Percentiles rank a stretch among this genome's conserved stretches.
These are phyloP conservation scores for Tipula helvola DNA, from an alignment of 2,888 invertebrate species.

Conservation along the genomic window DNA sequence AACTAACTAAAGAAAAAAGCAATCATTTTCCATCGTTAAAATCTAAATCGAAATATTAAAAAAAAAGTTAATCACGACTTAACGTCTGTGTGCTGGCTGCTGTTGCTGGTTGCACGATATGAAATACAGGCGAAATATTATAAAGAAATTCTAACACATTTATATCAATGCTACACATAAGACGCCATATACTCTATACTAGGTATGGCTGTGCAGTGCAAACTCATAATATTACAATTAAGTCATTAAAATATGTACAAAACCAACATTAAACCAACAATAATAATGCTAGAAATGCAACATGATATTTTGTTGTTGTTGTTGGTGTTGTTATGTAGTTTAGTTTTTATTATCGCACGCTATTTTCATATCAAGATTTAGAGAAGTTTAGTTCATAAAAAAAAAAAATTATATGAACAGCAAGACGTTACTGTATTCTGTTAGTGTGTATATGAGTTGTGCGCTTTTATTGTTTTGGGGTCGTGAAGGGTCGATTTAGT, in stretches of 20 bases:
- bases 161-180: not conserved
- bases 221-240: not conserved
- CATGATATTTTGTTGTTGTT: not conserved
- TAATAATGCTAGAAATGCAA: not conserved
- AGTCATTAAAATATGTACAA: not conserved
- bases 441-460: not conserved
- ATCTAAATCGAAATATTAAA: not conserved
- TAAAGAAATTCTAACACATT: not conserved
- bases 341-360: not conserved
- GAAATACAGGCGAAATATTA: not conserved
- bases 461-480: not conserved
- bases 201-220: not conserved
- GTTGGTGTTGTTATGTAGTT: not conserved
- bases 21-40: not conserved
- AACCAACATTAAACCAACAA: not conserved
- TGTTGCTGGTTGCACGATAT: not conserved
- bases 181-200: not conserved
- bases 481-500: not conserved
- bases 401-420: not conserved
- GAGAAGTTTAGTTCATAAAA: not conserved
- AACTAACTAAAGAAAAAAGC: not conserved
- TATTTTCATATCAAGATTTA: not conserved
- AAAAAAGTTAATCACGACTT: not conserved
- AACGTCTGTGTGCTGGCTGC: not conserved
- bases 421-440: not conserved